Base-by-base conservation (phyloP, 2,797 vertebrate species). In the Myiotriccus ornatus region DNA sequence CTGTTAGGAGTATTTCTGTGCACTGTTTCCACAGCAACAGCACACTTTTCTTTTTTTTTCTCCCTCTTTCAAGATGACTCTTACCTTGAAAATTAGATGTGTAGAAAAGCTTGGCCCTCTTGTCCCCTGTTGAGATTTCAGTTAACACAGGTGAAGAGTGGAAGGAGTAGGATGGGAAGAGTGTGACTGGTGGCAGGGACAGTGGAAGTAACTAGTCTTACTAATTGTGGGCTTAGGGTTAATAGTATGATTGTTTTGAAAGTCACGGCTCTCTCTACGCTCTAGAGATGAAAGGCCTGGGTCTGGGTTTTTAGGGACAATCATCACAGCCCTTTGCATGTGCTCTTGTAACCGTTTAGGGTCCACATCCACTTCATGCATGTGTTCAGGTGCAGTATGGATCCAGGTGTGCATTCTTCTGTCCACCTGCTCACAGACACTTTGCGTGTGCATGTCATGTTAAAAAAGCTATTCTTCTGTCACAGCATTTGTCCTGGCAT, bases 1-100 rank as follows among this genome's bases (percentile, higher is more conserved):
- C 57, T 62, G 28, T 71, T 19, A 50, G 46, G 34, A 69, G 27
- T 63, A 70, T 62, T 89, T 93, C 86, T 93, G 49, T 85, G 34
- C 75, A 74, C 46, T 50, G 79, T 93, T 96, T 92, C 93, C 73
- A 86, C 55, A 77, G 87, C 89, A 95, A 91, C 87, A 87, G 69
- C 82, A 89, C 57, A 44, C 37, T 71, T 68, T 22, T 15, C 1
- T 34, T 65, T 28, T 22, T 65, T 28, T 22, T 62, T 14, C 10
- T 1, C 1, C 14, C 16, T 28, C 32, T 35, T 27, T 41, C 57
- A 43, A 71, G 68, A 57, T 85, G 78, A 10, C 53, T 71, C 52
- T 64, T 89, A 43, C 49, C 64, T 90, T 92, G 90, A 78, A 68
- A 84, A 75, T 89, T 80, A 79, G 75, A 89, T 12, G 9, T 7